Evolutionary conservation across 2,797 vertebrate species (phyloP).

Genomic region (Borostomias antarcticus): DNA sequence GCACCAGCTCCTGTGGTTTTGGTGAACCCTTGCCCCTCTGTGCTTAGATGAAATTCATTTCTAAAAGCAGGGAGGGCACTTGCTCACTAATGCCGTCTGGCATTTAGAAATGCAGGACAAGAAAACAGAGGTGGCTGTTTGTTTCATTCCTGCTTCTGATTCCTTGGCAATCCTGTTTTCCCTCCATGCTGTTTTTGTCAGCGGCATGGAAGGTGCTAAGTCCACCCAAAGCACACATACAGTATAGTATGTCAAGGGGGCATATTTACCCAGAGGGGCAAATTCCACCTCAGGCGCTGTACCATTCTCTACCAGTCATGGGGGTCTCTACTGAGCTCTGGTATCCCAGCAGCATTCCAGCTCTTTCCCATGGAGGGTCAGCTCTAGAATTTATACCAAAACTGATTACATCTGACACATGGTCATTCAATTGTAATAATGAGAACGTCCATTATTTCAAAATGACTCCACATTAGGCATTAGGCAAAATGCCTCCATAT

Average conservation of each 20-base stretch:
- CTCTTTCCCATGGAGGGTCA: constrained; percentile 46
- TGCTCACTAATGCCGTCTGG: constrained; percentile 42
- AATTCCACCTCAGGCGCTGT: constrained; percentile 63
- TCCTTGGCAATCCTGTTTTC: constrained; percentile 56
- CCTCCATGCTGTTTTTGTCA: constrained; percentile 37
- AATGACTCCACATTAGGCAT: no score
- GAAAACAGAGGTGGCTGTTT: constrained; percentile 12
- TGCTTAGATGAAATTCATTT: constrained; percentile 51
- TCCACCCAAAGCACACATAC: constrained; percentile 42
- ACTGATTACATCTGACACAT: neutral
- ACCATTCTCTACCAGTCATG: constrained; percentile 68
- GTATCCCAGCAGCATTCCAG: constrained; percentile 30
- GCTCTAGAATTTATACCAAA: constrained; percentile 1
- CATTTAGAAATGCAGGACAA: constrained; percentile 58
- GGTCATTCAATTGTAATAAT: no score
- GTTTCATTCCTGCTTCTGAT: constrained; percentile 38
- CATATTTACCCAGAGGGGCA: constrained; percentile 34
- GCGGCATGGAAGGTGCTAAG: constrained; percentile 52
- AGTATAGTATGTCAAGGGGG: constrained; percentile 30
- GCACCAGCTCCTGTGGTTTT: constrained; percentile 42
- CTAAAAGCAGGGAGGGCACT: constrained; percentile 37
- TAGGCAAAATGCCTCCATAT: no score
- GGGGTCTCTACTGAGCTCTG: constrained; percentile 44
- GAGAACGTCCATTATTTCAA: no score
- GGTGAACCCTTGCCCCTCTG: constrained; percentile 29